Conservation (phyloP, 2,797 vertebrate genomes). For the Arrhamphus sclerolepis region DNA sequence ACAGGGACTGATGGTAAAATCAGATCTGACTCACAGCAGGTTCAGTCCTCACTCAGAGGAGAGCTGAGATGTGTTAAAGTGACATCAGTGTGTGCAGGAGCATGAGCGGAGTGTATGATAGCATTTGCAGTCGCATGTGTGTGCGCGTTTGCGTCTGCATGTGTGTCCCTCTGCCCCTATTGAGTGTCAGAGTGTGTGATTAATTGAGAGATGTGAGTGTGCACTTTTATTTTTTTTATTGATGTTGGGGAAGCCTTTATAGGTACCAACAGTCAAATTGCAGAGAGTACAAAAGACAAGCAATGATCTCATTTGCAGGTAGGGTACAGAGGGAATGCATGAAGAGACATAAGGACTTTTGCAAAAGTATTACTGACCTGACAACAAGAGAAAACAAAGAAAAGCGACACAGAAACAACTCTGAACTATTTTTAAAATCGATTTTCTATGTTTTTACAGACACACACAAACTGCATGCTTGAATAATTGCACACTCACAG, state of each 20-base stretch:
- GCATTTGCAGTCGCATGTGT: constrained; percentile 10
- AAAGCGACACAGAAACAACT: constrained; percentile 17
- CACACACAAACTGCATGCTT: constrained; percentile 17
- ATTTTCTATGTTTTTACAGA: constrained; percentile 9
- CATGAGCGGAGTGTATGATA: constrained; percentile 23
- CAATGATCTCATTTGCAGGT: too few species aligned
- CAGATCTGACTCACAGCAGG: constrained; percentile 54
- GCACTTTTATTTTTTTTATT: background rate
- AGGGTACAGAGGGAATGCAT: background rate
- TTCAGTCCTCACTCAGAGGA: constrained; percentile 60
- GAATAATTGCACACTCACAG: constrained; percentile 11
- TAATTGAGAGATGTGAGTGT: constrained; percentile 38
- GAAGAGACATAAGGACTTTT: background rate
- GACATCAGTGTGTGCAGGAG: constrained; percentile 34
- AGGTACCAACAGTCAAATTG: background rate
- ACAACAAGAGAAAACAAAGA: background rate
- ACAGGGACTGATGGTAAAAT: constrained; percentile 69
- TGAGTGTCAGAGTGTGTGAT: constrained; percentile 34
- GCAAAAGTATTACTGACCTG: background rate
- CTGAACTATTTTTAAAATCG: constrained; percentile 48
- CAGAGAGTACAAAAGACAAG: too few species aligned
- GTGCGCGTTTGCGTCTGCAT: constrained; percentile 14
- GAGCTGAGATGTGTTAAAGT: constrained; percentile 41
- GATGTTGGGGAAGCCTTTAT: background rate
- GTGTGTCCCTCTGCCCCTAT: constrained; percentile 31